Evolutionary conservation across 2,797 vertebrate species (phyloP), one percentile per base, ranked within the genome.

Genomic region (Catamblyrhynchus diadema): DNA sequence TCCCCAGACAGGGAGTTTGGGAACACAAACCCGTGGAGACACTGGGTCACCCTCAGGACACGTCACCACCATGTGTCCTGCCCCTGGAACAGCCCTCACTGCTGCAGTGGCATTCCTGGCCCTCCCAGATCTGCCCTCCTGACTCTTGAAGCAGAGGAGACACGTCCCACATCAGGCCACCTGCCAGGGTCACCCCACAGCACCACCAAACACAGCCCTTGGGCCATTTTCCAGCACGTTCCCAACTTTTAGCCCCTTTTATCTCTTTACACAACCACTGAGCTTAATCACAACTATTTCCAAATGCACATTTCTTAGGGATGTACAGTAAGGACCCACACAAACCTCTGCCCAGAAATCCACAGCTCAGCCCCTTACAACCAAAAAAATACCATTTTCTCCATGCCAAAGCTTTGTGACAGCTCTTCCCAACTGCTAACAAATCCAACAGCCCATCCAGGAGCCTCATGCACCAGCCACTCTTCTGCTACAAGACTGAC

Each of bases 51-150:
- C 15, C 69, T 32, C 60, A 41, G 80, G 77, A 47, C 57, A 18
- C 0, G 0, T 16, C 61, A 72, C 12, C 5, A 14, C 24, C 0
- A 0, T 0, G 0, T 5, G 27, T 44, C 69, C 80, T 51, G 2
- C 32, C 27, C 0, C 0, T 2, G 6, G 7, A 57, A 41, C 48
- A 47, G 39, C n/a, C 28, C 42, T 41, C 35, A 16, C 22, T 4
- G 17, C 47, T 5, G 7, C 6, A 20, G 35, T 0, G 27, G 37
- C 66, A 13, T 37, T 30, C 5, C 4, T 17, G 44, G 50, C n/a
- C 32, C 42, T 28, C 24, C 30, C 72, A 57, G 27, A 28, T 4
- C 19, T 25, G 32, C 23, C 24, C 75, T 65, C 27, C 45, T 4
- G 1, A 3, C 7, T 30, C 32, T 39, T 39, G 48, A 71, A 6